Percentiles rank a stretch among this genome's conserved stretches.
phyloP scores from a whole-genome alignment of 1,140 invertebrate species.

The Brachionus koreanus region DNA sequence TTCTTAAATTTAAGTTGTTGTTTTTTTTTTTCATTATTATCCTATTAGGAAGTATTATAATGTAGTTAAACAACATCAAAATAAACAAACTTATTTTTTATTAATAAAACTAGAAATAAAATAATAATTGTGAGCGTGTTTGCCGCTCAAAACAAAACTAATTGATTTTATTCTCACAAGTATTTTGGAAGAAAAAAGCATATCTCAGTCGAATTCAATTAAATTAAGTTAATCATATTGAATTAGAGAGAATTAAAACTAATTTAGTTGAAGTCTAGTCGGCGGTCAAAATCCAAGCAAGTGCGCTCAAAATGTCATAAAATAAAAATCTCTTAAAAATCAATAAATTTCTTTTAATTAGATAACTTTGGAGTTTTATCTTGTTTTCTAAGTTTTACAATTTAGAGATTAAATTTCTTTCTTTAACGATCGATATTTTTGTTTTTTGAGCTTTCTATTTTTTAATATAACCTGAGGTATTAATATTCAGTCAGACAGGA shows the following conservation, averaged over 20 bases:
- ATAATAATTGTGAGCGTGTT: not conserved
- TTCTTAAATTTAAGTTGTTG: too few relatives aligned
- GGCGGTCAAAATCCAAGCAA: not conserved
- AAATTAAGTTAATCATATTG: not conserved
- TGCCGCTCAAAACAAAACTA: not conserved
- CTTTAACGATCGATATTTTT: not conserved
- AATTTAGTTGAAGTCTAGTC: not conserved
- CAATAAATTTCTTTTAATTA: not conserved
- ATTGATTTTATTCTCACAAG: not conserved
- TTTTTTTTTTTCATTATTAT: too few relatives aligned
- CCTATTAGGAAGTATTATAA: not conserved
- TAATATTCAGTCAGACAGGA: not conserved
- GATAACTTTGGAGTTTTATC: not conserved
- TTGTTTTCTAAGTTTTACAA: not conserved
- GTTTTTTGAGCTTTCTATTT: not conserved
- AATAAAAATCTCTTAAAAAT: not conserved
- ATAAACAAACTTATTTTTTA: not conserved
- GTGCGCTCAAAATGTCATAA: not conserved
- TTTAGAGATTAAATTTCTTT: not conserved
- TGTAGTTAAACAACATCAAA: not conserved
- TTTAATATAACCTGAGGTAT: not conserved
- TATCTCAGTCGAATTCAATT: not conserved
- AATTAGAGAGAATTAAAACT: not conserved
- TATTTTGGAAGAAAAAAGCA: not conserved
- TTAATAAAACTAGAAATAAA: not conserved